Percentiles rank a stretch among this genome's conserved stretches.
phyloP scores from a whole-genome alignment of 1,140 invertebrate species.

The Chironomus striatipennis region DNA sequence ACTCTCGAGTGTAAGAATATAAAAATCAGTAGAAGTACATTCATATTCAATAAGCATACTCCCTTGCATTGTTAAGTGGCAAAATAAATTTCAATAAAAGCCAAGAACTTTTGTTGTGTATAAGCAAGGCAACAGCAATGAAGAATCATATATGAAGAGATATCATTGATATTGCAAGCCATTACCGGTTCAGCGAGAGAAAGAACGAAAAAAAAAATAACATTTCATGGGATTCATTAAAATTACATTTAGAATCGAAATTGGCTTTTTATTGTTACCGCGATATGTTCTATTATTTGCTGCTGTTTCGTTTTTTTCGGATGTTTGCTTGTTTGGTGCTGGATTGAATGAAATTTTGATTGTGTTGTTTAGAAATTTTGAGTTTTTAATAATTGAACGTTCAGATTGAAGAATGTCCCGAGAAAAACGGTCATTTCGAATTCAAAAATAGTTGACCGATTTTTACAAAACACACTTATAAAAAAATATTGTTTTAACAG shows the following conservation, averaged over 20 bases:
- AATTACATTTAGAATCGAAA: conserved; percentile 9
- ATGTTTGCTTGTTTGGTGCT: background rate
- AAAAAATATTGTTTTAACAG: no score
- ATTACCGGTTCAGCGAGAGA: background rate
- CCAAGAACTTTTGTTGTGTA: background rate
- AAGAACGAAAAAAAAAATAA: background rate
- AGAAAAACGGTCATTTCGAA: no score
- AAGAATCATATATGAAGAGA: background rate
- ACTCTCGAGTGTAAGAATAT: background rate
- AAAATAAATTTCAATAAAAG: conserved; percentile 15
- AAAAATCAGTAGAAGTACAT: background rate
- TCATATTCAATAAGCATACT: conserved; percentile 14
- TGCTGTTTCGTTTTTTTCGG: background rate
- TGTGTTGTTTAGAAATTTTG: no score
- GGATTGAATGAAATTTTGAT: background rate
- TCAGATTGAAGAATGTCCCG: no score
- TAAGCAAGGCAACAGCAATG: background rate
- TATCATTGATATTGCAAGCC: conserved; percentile 2
- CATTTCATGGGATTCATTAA: conserved; percentile 4
- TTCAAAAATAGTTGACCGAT: no score
- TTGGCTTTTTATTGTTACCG: conserved; percentile 8
- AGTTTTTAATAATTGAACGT: no score
- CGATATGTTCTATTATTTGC: background rate
- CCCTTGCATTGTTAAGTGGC: conserved; percentile 6
- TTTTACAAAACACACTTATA: no score